Evolutionary conservation across 2,113 vertebrate species (phyloP).

Genomic region (Nothocercus nigrocapillus): DNA sequence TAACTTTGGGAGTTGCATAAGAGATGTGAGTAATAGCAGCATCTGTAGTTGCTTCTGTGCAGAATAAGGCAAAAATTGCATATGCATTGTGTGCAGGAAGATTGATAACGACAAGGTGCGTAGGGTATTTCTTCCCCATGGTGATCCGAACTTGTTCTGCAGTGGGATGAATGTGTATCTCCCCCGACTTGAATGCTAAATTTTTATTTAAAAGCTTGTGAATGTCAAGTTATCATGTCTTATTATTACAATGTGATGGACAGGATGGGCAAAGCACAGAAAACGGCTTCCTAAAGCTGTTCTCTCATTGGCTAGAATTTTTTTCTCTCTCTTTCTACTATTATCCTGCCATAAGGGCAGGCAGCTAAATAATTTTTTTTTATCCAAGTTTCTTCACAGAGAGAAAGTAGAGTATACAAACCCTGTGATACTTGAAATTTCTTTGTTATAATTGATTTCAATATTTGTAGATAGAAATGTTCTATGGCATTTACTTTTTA

Average conservation of each 20-base stretch:
- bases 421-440: neutral
- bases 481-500: neutral
- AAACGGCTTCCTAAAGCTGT: neutral
- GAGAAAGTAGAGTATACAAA: neutral
- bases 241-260: neutral
- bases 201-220: neutral
- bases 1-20: neutral
- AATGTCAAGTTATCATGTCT: neutral
- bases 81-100: neutral
- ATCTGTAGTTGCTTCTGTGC: neutral
- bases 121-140: neutral
- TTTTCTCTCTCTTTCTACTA: neutral
- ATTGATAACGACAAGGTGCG: neutral
- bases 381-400: neutral
- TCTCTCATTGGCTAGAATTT: neutral
- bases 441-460: neutral
- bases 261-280: neutral
- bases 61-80: neutral
- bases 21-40: rapidly evolving
- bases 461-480: neutral
- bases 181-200: rapidly evolving
- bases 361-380: neutral
- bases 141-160: neutral
- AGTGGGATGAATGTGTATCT: neutral
- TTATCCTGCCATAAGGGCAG: neutral